Evolutionary conservation across 2,888 invertebrate species (phyloP).

Genomic region (Kryphioiulus occultus): DNA sequence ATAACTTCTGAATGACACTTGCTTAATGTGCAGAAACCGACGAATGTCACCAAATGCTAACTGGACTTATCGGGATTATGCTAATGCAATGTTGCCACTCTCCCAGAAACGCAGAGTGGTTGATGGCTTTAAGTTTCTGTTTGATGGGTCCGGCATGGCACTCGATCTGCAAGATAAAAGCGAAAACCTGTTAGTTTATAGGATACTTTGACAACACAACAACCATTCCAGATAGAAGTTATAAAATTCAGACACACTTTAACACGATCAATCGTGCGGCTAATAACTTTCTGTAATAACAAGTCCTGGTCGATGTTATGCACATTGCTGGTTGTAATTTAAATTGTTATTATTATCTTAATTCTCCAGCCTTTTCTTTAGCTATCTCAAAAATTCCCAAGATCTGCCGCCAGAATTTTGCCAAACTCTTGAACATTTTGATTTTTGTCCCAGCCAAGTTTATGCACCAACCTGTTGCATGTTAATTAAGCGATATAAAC

Average conservation of each 20-base stretch:
- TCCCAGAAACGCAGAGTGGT: neutral
- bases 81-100: neutral
- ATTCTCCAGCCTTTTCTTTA: no score
- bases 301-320: no score
- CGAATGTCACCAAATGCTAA: neutral
- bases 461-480: neutral
- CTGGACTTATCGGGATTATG: neutral
- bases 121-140: neutral
- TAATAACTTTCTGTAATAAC: no score
- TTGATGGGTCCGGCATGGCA: neutral
- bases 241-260: no score
- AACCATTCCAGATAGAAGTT: neutral
- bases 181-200: neutral
- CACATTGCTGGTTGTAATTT: no score
- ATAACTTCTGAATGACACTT: neutral
- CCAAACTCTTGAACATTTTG: no score
- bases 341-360: no score
- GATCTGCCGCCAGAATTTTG: no score
- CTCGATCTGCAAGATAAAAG: slow-evolving; percentile 32
- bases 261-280: no score
- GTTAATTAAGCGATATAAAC: neutral
- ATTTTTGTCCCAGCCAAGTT: neutral
- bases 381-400: no score
- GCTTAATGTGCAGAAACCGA: neutral
- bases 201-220: neutral